Percentiles rank a stretch among this genome's conserved stretches.
phyloP scores from a whole-genome alignment of 2,113 vertebrate species.

The Geococcyx californianus region DNA sequence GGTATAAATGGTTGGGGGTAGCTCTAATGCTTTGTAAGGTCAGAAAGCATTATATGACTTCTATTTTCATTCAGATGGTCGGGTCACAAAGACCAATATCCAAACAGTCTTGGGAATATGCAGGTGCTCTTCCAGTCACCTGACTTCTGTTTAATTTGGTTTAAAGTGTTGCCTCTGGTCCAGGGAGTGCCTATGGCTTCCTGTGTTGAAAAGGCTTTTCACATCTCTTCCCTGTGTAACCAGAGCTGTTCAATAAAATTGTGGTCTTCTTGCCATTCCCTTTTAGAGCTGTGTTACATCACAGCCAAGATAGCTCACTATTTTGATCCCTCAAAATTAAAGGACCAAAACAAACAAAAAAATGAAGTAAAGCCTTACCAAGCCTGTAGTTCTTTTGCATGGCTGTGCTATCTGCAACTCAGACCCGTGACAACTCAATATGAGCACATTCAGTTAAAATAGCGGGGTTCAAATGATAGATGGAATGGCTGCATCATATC shows the following conservation, averaged over 20 bases:
- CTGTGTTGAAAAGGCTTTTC: conserved; percentile 46
- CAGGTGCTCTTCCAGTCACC: conserved; percentile 26
- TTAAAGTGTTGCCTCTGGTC: conserved; percentile 34
- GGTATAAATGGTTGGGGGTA: not conserved
- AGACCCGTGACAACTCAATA: not conserved
- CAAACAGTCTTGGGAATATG: not conserved
- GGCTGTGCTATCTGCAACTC: not conserved
- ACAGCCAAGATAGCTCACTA: not conserved
- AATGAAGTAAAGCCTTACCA: not conserved
- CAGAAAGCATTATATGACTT: not conserved
- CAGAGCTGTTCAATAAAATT: conserved; percentile 11
- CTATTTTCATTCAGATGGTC: not conserved
- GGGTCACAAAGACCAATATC: not conserved
- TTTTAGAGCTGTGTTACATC: not conserved
- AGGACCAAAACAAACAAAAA: not conserved
- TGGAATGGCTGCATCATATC: conserved; percentile 44
- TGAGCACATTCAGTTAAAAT: not conserved
- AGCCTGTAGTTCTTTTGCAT: not conserved
- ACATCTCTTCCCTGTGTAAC: conserved; percentile 13
- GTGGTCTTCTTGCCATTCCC: not conserved
- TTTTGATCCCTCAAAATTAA: not conserved
- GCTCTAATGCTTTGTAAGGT: not conserved
- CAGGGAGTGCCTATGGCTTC: not conserved
- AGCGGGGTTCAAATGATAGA: conserved; percentile 18
- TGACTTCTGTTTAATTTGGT: conserved; percentile 49